These are phyloP conservation scores for Agrochola macilenta DNA, from an alignment of 2,888 invertebrate genomes.

Conservation along the genomic window DNA sequence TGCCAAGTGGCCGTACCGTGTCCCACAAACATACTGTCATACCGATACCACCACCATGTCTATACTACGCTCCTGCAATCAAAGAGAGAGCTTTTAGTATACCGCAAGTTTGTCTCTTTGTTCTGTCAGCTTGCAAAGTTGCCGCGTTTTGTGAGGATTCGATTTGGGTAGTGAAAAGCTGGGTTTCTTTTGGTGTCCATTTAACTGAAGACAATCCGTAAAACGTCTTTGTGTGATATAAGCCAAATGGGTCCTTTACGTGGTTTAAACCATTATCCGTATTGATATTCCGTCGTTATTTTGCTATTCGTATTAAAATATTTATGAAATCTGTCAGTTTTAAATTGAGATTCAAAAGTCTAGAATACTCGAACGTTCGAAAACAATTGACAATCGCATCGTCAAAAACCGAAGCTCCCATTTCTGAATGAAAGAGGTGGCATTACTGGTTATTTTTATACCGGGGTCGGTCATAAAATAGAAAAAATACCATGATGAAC, in stretches of 20 bases:
- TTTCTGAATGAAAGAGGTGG: neutral
- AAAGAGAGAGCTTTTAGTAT: slow-evolving; percentile 83
- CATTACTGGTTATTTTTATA: slow-evolving; percentile 18
- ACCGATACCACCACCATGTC: slow-evolving; percentile 44
- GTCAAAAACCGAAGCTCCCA: neutral
- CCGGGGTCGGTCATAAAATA: slow-evolving; percentile 7
- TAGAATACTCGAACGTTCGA: neutral
- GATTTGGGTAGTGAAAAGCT: slow-evolving; percentile 39
- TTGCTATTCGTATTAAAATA: neutral
- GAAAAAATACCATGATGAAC: slow-evolving; percentile 25
- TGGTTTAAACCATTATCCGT: neutral
- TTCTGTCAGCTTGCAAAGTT: slow-evolving; percentile 50
- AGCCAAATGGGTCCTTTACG: neutral
- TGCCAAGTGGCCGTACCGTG: slow-evolving; percentile 73
- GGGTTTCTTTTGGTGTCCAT: slow-evolving; percentile 4
- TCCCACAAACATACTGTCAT: slow-evolving; percentile 70
- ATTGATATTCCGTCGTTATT: neutral
- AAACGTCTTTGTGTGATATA: neutral
- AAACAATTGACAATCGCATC: neutral
- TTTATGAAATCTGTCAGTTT: neutral
- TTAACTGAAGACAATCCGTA: neutral
- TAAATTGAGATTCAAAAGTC: neutral
- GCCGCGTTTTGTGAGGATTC: slow-evolving; percentile 41
- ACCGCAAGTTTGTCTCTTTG: slow-evolving; percentile 75
- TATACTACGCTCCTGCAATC: slow-evolving; percentile 79